A percentile compares a stretch with the other conserved stretches of the same genome.
Evolutionary conservation across 2,797 vertebrate genomes (phyloP).

Genomic region (Micrastur ruficollis): DNA sequence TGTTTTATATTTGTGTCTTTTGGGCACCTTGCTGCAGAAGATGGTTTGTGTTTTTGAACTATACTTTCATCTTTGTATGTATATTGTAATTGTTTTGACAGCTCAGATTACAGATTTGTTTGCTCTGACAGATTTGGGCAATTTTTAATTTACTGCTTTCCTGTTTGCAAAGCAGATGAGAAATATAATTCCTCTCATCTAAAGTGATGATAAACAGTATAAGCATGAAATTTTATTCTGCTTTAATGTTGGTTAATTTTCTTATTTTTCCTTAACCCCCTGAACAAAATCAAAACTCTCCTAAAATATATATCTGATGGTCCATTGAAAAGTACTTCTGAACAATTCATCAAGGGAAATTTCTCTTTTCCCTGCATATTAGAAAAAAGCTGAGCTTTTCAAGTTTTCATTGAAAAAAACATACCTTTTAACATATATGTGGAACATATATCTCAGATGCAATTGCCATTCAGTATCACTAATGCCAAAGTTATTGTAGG

Average conservation of each 20-base stretch:
- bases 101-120: constrained; percentile 48
- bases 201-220: background rate
- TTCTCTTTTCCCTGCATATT: background rate
- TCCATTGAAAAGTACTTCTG: background rate
- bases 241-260: background rate
- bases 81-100: constrained; percentile 53
- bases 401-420: background rate
- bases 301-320: background rate
- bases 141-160: constrained; percentile 26
- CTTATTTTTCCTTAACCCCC: background rate
- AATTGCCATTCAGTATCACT: background rate
- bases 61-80: constrained; percentile 68
- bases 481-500: background rate
- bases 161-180: constrained; percentile 33
- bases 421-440: background rate
- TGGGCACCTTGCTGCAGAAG: constrained; percentile 61
- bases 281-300: background rate
- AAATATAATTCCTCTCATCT: background rate
- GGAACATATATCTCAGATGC: background rate
- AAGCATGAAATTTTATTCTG: background rate
- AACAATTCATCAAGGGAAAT: background rate
- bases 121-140: constrained; percentile 33
- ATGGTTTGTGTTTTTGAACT: constrained; percentile 47
- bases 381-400: background rate
- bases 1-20: constrained; percentile 71